A percentile compares a stretch with the other conserved stretches of the same genome.
phyloP scores from a whole-genome alignment of 2,797 vertebrate genomes.

The Petrocephalus sullivani region DNA sequence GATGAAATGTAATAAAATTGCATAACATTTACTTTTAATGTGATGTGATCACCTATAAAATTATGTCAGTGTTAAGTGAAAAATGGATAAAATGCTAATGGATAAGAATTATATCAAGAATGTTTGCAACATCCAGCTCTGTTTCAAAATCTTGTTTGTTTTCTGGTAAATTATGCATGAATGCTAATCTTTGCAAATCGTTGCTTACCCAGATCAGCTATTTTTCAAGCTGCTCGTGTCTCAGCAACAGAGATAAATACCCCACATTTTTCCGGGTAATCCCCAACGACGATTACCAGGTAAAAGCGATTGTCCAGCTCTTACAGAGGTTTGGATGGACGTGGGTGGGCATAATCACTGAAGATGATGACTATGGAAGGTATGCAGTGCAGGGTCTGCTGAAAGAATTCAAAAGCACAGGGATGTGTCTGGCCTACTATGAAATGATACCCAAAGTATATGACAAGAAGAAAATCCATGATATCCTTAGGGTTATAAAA shows the following conservation, averaged over 20 bases:
- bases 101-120: not conserved
- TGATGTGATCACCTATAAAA: not conserved
- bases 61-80: not conserved
- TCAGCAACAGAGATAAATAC: constrained; percentile 42
- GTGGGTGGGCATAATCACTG: constrained; percentile 44
- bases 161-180: not conserved
- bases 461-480: constrained; percentile 31
- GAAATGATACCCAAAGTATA: constrained; percentile 51
- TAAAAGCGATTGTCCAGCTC: constrained; percentile 44
- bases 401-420: constrained; percentile 36
- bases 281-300: constrained; percentile 41
- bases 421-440: constrained; percentile 44
- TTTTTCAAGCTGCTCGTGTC: constrained; percentile 43
- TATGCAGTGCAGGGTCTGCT: constrained; percentile 42
- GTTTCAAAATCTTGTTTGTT: not conserved
- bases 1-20: not conserved
- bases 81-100: not conserved
- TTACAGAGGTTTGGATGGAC: constrained; percentile 45
- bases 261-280: constrained; percentile 45
- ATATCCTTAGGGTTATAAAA: constrained; percentile 44
- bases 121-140: not conserved
- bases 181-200: not conserved
- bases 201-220: constrained; percentile 43
- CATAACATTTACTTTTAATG: not conserved
- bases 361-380: constrained; percentile 43